Evolutionary conservation across 2,888 invertebrate species (phyloP).

Genomic region (Schizotus pectinicornis): DNA sequence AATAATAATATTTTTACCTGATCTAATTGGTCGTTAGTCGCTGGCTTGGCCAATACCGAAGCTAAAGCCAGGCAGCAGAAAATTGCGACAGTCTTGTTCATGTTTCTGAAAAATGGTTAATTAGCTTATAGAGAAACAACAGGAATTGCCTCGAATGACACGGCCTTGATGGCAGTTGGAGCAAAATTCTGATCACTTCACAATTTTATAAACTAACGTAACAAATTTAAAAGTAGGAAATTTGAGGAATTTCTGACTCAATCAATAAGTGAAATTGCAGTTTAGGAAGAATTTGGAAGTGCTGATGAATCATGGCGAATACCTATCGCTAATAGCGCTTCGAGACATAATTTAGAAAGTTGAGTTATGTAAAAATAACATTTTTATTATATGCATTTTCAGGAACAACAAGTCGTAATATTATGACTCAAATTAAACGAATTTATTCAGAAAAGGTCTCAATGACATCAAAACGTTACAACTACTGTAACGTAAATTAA

Average conservation of each 20-base stretch:
- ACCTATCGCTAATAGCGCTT: background rate
- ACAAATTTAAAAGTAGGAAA: too few species aligned
- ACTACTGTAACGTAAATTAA: background rate
- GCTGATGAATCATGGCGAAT: too few species aligned
- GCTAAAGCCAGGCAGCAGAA: constrained; percentile 8
- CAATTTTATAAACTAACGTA: too few species aligned
- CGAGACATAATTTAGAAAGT: background rate
- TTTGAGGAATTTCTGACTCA: background rate
- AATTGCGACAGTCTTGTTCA: constrained; percentile 8
- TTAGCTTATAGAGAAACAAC: background rate
- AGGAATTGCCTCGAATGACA: too few species aligned
- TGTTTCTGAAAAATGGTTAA: background rate
- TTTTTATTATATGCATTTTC: background rate
- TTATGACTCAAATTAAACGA: background rate
- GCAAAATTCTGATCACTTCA: too few species aligned
- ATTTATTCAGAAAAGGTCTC: background rate
- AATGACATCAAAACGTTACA: background rate
- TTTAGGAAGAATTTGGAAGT: background rate
- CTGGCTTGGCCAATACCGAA: constrained; percentile 36
- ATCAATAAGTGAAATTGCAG: background rate
- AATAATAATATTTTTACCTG: constrained; percentile 40
- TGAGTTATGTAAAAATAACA: background rate
- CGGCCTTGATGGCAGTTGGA: too few species aligned
- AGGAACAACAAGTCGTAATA: background rate
- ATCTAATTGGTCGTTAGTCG: constrained; percentile 47